Conservation (phyloP, 2,113 vertebrate species). For the Symphodus melops region DNA sequence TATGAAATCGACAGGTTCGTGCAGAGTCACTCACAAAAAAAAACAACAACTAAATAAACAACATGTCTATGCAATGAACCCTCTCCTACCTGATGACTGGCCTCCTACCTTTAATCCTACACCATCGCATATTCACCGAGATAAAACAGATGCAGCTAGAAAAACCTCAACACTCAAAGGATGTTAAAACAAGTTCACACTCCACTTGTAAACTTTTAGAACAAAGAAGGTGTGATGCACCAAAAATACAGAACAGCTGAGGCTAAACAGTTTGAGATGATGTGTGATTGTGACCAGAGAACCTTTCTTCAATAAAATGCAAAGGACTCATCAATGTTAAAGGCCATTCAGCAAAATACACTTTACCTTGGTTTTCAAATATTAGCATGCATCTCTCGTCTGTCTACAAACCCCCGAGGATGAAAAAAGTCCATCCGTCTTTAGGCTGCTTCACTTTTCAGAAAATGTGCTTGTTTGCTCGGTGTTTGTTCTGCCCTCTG, state of each 20-base stretch:
- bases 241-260: neutral
- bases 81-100: constrained; percentile 19
- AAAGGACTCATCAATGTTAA: neutral
- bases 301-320: neutral
- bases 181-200: neutral
- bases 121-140: neutral
- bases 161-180: neutral
- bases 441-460: too few species aligned
- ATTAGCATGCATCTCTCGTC: too few species aligned
- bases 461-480: too few species aligned
- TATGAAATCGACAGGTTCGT: constrained; percentile 68
- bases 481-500: too few species aligned
- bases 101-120: constrained; percentile 37
- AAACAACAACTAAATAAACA: constrained; percentile 58
- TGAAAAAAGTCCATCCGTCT: too few species aligned
- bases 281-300: neutral
- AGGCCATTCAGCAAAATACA: too few species aligned
- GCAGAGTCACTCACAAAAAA: constrained; percentile 36
- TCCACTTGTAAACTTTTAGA: neutral
- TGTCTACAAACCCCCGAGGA: too few species aligned
- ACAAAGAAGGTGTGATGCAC: neutral
- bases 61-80: constrained; percentile 16
- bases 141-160: neutral
- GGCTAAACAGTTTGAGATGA: neutral
- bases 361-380: too few species aligned